Percentiles rank a stretch among this genome's conserved stretches.
These are phyloP conservation scores for Ephydatia muelleri DNA, from an alignment of 37 sponge, comb jelly and placozoan species.

Conservation along the genomic window DNA sequence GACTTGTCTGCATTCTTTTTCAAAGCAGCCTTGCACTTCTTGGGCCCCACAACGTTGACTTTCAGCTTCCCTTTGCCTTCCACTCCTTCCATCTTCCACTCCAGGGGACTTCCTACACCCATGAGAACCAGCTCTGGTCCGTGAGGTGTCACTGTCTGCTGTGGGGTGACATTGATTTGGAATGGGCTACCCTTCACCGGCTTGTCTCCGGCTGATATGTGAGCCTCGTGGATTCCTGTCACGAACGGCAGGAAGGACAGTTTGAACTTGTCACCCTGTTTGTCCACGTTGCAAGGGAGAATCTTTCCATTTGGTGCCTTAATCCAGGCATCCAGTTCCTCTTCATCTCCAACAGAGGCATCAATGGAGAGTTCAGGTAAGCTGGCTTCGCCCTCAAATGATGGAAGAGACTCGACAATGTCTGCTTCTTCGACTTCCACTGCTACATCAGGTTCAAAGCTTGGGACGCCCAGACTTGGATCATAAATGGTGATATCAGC, in stretches of 20 bases:
- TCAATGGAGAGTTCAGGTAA: neutral
- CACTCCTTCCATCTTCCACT: neutral
- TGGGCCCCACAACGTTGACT: neutral
- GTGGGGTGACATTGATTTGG: constrained; percentile 18
- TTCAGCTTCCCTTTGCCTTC: neutral
- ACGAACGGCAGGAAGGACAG: neutral
- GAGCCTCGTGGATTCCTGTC: neutral
- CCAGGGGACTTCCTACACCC: neutral
- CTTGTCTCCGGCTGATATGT: constrained; percentile 14
- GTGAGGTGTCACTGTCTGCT: neutral
- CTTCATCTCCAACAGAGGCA: neutral
- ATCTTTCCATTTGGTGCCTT: constrained; percentile 1
- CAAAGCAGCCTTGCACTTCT: neutral
- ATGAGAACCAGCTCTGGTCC: neutral
- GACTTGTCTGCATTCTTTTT: neutral
- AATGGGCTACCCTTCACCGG: constrained; percentile 30
- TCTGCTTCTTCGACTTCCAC: neutral
- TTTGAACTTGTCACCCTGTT: neutral
- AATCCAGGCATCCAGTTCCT: neutral
- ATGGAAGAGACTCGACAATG: neutral
- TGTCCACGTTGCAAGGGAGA: neutral
- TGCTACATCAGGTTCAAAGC: neutral
- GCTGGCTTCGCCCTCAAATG: neutral
- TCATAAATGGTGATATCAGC: neutral
- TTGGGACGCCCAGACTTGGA: neutral